Evolutionary conservation across 2,888 invertebrate genomes (phyloP).

Genomic region (Drosophila emarginata): DNA sequence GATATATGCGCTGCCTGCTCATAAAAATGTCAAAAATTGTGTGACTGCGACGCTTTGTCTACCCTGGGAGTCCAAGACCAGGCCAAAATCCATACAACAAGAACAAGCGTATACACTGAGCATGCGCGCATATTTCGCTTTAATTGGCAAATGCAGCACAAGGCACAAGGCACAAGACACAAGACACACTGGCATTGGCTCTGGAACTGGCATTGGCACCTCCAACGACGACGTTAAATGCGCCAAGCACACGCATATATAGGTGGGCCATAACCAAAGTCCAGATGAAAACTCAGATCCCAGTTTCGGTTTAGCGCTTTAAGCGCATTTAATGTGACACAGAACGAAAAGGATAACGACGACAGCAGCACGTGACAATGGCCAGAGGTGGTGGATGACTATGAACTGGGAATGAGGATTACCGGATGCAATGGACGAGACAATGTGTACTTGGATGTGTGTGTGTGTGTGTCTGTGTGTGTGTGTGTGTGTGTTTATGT

Average conservation of each 20-base stretch:
- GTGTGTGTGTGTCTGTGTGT: conserved; percentile 27
- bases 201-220: conserved; percentile 45
- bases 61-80: conserved; percentile 30
- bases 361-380: conserved; percentile 70
- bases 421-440: conserved; percentile 3
- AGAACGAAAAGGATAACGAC: conserved; percentile 76
- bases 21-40: conserved; percentile 80
- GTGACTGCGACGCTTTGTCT: conserved; percentile 67
- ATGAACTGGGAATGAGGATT: neutral
- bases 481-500: conserved; percentile 17
- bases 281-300: conserved; percentile 1
- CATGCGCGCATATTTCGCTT: conserved; percentile 76
- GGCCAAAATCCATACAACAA: conserved; percentile 19
- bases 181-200: neutral
- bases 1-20: conserved; percentile 79
- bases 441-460: conserved; percentile 18
- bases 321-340: conserved; percentile 78
- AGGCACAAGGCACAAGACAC: conserved; percentile 8
- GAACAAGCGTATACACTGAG: conserved; percentile 46
- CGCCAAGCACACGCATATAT: conserved; percentile 68
- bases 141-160: conserved; percentile 74
- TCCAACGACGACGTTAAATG: conserved; percentile 77
- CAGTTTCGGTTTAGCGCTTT: conserved; percentile 67
- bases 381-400: conserved; percentile 39
- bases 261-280: conserved; percentile 54